These are phyloP conservation scores for Osmerus mordax DNA, from an alignment of 2,113 vertebrate species.

Conservation along the genomic window DNA sequence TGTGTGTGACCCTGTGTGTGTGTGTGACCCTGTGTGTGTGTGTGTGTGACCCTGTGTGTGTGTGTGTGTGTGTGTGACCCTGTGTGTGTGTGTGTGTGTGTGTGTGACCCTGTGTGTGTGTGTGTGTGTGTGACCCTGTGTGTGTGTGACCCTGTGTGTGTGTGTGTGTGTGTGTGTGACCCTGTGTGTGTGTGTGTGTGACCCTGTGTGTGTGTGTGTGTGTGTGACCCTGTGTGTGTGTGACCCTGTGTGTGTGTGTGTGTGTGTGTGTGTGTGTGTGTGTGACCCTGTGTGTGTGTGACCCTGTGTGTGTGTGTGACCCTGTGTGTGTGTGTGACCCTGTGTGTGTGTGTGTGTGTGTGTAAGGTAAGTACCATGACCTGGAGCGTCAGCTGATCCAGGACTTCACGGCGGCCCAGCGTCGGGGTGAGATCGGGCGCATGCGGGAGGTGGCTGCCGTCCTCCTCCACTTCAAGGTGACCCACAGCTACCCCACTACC, in stretches of 20 bases:
- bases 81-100: no score
- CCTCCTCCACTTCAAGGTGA: constrained; percentile 98
- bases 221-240: not conserved
- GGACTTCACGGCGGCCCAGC: constrained; percentile 93
- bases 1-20: no score
- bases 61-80: no score
- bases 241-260: not conserved
- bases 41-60: no score
- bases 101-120: no score
- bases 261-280: not conserved
- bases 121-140: no score
- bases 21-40: no score
- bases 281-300: not conserved
- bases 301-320: no score
- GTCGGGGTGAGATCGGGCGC: constrained; percentile 89
- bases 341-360: constrained; percentile 20
- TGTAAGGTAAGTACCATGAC: constrained; percentile 99
- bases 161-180: no score
- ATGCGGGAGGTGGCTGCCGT: constrained; percentile 98
- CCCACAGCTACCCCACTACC: constrained; percentile 3
- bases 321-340: constrained; percentile 13
- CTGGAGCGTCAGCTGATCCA: constrained; percentile 97
- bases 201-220: no score
- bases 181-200: no score
- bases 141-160: no score